phyloP scores from a whole-genome alignment of 2,113 vertebrate genomes.

The Strix aluco region DNA sequence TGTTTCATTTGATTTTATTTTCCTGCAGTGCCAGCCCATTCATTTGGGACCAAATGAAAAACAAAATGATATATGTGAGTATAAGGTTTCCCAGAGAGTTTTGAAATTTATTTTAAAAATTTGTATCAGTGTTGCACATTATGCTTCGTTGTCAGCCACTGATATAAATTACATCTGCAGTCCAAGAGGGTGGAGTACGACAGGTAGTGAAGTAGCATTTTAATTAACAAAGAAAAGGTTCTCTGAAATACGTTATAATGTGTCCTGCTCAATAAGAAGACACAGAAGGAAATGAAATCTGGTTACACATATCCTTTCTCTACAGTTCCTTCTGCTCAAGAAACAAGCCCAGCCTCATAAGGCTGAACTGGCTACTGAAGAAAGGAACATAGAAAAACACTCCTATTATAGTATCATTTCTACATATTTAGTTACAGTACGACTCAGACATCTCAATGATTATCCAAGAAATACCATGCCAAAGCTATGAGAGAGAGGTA shows the following conservation, averaged over 20 bases:
- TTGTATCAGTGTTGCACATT: not conserved
- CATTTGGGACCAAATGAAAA: not conserved
- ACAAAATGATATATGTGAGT: not conserved
- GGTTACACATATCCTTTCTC: not conserved
- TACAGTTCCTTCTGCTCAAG: not conserved
- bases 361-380: not conserved
- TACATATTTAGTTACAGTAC: not conserved
- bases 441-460: not conserved
- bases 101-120: constrained; percentile 25
- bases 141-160: not conserved
- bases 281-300: not conserved
- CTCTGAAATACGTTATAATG: not conserved
- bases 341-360: not conserved
- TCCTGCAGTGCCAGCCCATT: not conserved
- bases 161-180: not conserved
- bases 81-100: not conserved
- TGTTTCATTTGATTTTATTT: constrained; percentile 22
- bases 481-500: not conserved
- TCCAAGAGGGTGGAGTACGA: not conserved
- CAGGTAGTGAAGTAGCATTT: constrained; percentile 1
- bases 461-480: not conserved
- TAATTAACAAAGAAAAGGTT: not conserved
- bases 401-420: not conserved
- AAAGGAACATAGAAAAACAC: not conserved
- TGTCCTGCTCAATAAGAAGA: not conserved